Percentiles rank a stretch among this genome's conserved stretches.
Conservation (phyloP, 1,140 invertebrate genomes). For the Zaprionus taronus region DNA sequence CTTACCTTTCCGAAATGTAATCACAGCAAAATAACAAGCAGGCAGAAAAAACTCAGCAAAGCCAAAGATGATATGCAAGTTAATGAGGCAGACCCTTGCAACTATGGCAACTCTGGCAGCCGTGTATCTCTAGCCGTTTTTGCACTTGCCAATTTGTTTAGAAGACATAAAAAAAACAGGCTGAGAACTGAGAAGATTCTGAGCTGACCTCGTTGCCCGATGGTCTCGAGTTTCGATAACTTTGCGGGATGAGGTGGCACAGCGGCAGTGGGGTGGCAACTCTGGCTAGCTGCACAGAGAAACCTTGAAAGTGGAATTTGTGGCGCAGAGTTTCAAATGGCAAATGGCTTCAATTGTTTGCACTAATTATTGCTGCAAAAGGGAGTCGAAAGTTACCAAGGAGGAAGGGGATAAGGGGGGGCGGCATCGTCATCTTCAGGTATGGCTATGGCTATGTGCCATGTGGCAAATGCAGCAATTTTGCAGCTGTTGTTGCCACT, state of each 20-base stretch:
- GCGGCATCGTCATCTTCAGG: slow-evolving; percentile 20
- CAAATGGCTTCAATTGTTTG: slow-evolving; percentile 67
- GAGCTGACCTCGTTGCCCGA: no score
- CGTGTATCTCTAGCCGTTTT: background rate
- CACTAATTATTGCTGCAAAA: slow-evolving; percentile 70
- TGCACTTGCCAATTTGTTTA: slow-evolving; percentile 43
- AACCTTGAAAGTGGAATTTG: slow-evolving; percentile 55
- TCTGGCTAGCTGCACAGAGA: background rate
- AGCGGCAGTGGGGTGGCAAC: slow-evolving; percentile 7
- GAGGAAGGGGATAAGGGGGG: background rate
- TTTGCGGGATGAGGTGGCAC: background rate
- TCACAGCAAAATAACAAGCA: background rate
- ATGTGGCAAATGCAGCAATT: slow-evolving; percentile 18
- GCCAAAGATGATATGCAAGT: slow-evolving; percentile 1
- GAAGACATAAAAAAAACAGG: background rate
- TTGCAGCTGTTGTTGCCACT: slow-evolving; percentile 45
- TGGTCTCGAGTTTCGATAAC: background rate
- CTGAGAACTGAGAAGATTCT: background rate
- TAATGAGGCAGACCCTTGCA: slow-evolving; percentile 19
- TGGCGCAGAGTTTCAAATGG: slow-evolving; percentile 57
- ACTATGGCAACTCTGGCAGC: slow-evolving; percentile 62
- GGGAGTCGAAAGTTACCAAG: background rate
- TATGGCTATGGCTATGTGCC: slow-evolving; percentile 13
- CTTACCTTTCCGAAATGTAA: background rate
- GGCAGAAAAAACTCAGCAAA: background rate